These are phyloP conservation scores for Nematopogon swammerdamellus DNA, from an alignment of 2,888 invertebrate genomes.

Conservation along the genomic window DNA sequence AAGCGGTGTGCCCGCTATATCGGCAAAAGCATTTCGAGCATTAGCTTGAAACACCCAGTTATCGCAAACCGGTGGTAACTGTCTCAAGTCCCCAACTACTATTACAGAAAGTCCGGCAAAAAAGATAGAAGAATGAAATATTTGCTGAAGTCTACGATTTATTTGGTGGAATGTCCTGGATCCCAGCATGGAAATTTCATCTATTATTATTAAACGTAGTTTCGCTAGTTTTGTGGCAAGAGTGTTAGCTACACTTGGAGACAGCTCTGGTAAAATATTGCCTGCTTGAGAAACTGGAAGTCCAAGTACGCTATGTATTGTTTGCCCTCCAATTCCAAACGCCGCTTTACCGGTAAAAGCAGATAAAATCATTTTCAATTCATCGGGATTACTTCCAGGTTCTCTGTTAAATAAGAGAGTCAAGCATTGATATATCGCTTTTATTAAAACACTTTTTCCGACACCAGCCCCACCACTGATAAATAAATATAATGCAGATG, in stretches of 20 bases:
- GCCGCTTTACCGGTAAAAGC: slow-evolving; percentile 17
- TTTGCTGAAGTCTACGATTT: slow-evolving; percentile 6
- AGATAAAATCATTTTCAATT: slow-evolving; percentile 12
- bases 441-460: slow-evolving; percentile 17
- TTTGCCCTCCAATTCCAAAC: slow-evolving; percentile 15
- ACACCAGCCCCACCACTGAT: slow-evolving; percentile 18
- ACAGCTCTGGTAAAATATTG: background rate
- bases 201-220: too few relatives aligned
- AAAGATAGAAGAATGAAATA: slow-evolving; percentile 4
- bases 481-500: slow-evolving; percentile 11
- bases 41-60: background rate
- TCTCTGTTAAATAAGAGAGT: slow-evolving; percentile 11
- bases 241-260: too few relatives aligned
- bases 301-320: slow-evolving; percentile 16
- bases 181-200: too few relatives aligned
- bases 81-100: background rate
- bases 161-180: background rate
- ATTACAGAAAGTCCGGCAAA: slow-evolving; percentile 6
- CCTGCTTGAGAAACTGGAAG: slow-evolving; percentile 7
- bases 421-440: slow-evolving; percentile 14
- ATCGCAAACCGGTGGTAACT: background rate
- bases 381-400: slow-evolving; percentile 11
- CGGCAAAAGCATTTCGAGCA: background rate
- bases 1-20: slow-evolving; percentile 8
- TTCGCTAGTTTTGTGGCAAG: too few relatives aligned